These are phyloP conservation scores for Drosophila obscura DNA, from an alignment of 1,140 invertebrate genomes.

Conservation along the genomic window DNA sequence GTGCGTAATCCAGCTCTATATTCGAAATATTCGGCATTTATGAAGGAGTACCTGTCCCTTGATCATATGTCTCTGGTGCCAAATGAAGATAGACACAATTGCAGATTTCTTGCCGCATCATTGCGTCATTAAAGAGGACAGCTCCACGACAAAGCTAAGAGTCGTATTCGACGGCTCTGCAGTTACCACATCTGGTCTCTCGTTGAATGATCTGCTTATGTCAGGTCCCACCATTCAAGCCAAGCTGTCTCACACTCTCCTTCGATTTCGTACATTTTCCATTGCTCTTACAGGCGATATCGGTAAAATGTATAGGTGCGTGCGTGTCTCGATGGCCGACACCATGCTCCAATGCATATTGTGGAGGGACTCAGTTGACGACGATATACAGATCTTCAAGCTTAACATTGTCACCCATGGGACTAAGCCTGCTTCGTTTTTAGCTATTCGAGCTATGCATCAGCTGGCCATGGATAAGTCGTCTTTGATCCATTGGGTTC, in stretches of 20 bases:
- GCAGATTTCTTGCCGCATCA: constrained; percentile 22
- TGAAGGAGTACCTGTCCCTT: background rate
- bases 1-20: no score
- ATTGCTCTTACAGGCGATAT: constrained; percentile 75
- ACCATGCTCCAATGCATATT: constrained; percentile 40
- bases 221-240: background rate
- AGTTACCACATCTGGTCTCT: constrained; percentile 33
- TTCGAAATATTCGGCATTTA: no score
- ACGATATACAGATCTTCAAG: no score
- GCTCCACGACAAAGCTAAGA: constrained; percentile 41
- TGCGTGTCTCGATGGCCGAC: constrained; percentile 80
- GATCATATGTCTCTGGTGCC: no score
- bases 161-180: constrained; percentile 25
- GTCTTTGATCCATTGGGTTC: no score
- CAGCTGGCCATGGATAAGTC: no score
- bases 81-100: no score
- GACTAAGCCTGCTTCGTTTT: no score
- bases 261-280: constrained; percentile 77
- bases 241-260: constrained; percentile 60
- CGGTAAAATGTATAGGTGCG: constrained; percentile 63
- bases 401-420: no score
- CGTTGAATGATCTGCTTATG: constrained; percentile 42
- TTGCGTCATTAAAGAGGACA: constrained; percentile 3
- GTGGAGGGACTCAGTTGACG: no score
- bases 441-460: no score